These are phyloP conservation scores for Gallinago solitaria DNA, from an alignment of 2,797 vertebrate genomes.

Conservation along the genomic window DNA sequence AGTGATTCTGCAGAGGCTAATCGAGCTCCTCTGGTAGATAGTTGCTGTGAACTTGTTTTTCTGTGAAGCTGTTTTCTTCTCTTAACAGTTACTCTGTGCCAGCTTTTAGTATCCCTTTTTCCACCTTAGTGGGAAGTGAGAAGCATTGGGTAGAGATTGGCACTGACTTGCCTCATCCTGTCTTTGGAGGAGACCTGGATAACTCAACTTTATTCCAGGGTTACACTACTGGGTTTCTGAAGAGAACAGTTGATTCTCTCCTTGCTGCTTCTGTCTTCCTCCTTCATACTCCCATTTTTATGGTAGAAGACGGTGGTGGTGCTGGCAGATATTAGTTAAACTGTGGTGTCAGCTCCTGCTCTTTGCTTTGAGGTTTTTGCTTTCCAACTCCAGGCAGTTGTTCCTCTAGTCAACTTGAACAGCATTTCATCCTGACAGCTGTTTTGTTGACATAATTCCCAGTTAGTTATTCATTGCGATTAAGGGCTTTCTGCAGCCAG, in stretches of 20 bases:
- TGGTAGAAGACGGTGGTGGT: neutral
- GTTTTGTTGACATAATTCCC: slow-evolving; percentile 55
- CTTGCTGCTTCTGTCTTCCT: neutral
- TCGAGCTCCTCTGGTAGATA: neutral
- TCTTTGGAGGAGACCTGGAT: neutral
- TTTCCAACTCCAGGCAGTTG: slow-evolving; percentile 5
- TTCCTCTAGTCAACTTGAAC: neutral
- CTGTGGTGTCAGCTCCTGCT: neutral
- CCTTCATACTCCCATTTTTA: neutral
- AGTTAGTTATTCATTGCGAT: slow-evolving; percentile 47
- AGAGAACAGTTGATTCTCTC: neutral
- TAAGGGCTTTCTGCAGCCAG: slow-evolving; percentile 50
- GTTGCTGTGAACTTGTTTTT: neutral
- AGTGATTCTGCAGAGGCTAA: neutral
- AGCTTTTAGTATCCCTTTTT: neutral
- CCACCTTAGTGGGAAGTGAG: neutral
- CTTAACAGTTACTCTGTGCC: neutral
- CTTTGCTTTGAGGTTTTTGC: neutral
- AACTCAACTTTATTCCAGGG: neutral
- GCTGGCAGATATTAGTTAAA: neutral
- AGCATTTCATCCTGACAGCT: slow-evolving; percentile 40
- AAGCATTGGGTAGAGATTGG: neutral
- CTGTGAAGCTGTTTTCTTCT: neutral
- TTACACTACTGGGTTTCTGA: neutral
- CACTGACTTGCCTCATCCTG: neutral